Conservation (phyloP, 2,888 invertebrate genomes). For the Amphipoea oculea region DNA sequence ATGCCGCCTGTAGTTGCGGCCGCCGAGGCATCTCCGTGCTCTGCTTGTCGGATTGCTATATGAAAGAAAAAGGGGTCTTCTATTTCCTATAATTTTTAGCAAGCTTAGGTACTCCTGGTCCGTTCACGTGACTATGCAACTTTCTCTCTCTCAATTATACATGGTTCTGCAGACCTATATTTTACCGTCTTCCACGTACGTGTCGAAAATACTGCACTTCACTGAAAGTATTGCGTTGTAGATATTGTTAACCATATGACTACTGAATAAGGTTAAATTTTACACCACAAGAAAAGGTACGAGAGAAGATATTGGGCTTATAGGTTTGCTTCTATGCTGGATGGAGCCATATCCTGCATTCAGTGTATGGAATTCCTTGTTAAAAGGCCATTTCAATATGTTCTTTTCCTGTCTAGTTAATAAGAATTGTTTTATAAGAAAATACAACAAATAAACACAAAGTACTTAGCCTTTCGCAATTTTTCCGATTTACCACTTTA, state of each 20-base stretch:
- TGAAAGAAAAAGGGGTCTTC: neutral
- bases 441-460: neutral
- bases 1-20: neutral
- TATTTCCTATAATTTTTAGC: neutral
- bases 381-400: neutral
- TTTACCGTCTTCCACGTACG: neutral
- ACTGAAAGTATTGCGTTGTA: neutral
- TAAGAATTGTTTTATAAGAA: neutral
- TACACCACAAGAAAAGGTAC: neutral
- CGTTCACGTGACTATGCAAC: neutral
- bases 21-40: neutral
- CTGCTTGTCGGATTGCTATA: neutral
- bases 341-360: slow-evolving; percentile 7
- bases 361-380: slow-evolving; percentile 1
- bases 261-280: neutral
- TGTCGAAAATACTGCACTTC: neutral
- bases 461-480: neutral
- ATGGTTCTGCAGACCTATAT: neutral
- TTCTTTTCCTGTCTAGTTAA: neutral
- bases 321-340: neutral
- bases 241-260: neutral
- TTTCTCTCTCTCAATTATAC: neutral
- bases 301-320: neutral
- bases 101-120: neutral
- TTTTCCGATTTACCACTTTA: neutral